Evolutionary conservation across 2,113 vertebrate genomes (phyloP), one percentile per base, ranked within the genome.

Genomic region (Lamprotornis superbus): DNA sequence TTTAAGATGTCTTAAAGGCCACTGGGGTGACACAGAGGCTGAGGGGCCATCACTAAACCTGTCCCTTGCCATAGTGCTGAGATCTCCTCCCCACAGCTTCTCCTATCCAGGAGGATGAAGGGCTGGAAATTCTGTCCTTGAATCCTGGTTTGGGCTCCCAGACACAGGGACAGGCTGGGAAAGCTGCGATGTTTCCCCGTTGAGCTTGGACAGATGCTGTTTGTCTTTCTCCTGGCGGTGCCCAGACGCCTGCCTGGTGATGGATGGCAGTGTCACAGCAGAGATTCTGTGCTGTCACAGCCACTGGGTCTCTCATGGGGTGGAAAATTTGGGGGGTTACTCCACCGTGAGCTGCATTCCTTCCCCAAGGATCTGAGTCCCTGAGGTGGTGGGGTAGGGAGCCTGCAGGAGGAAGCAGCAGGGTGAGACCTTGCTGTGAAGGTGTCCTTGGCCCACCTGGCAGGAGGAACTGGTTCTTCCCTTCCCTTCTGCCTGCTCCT

Each of bases 141-240:
- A 47, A 35, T n/a, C 9, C 56, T 12, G 42, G 3, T 69, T 76
- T 30, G 50, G 24, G 61, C 78, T 93, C 3, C 0, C 69, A 35
- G 61, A 8, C 83, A 13, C 31, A 7, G 64, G 8, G 5, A 30
- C 37, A 2, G 68, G n/a, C 84, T 90, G 91, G 73, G 30, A 77
- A 52, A 74, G 73, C 84, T 50, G 57, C 3, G 0, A 30, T 30
- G 12, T 31, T 40, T 76, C 67, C 84, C 82, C 4, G 30, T 93
- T 84, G 94, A n/a, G 67, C 77, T 33, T 19, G 27, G 75, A 55
- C 84, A 93, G 94, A 76, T 1, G 15, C 75, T 77, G 71, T 90
- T 93, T 90, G 46, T 93, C 93, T 90, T 87, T 10, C 81, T 70
- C 11, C 3, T 39, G 52, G 76, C 2, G 0, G 64, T 50, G 67